phyloP scores from a whole-genome alignment of 2,888 invertebrate genomes.

The Clanis bilineata region DNA sequence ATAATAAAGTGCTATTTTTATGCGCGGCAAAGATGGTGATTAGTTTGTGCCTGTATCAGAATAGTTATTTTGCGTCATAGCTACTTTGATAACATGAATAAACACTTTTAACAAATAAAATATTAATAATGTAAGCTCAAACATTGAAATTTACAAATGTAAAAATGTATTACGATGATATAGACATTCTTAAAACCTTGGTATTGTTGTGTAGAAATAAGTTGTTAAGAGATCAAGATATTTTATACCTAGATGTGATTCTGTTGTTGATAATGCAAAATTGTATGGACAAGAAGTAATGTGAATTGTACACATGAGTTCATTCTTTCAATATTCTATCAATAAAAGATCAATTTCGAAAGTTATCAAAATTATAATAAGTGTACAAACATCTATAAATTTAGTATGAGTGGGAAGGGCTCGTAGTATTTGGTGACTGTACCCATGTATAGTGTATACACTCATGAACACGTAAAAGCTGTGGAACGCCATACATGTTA shows the following conservation, averaged over 20 bases:
- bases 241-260: background rate
- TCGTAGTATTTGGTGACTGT: no score
- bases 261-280: no score
- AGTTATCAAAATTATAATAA: background rate
- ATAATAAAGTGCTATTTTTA: background rate
- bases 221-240: background rate
- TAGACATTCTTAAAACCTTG: background rate
- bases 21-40: background rate
- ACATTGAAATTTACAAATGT: background rate
- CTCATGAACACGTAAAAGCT: background rate
- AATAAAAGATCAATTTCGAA: background rate
- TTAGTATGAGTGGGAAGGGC: background rate
- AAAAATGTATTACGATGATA: background rate
- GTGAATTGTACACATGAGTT: background rate
- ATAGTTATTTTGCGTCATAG: background rate
- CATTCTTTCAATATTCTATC: background rate
- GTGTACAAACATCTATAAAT: background rate
- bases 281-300: background rate
- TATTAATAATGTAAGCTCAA: background rate
- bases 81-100: background rate
- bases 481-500: conserved; percentile 1
- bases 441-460: background rate
- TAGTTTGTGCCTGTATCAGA: background rate
- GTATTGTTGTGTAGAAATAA: background rate
- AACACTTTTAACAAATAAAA: background rate